Conservation (phyloP, 2,888 invertebrate species). For the Dolomedes plantarius region DNA sequence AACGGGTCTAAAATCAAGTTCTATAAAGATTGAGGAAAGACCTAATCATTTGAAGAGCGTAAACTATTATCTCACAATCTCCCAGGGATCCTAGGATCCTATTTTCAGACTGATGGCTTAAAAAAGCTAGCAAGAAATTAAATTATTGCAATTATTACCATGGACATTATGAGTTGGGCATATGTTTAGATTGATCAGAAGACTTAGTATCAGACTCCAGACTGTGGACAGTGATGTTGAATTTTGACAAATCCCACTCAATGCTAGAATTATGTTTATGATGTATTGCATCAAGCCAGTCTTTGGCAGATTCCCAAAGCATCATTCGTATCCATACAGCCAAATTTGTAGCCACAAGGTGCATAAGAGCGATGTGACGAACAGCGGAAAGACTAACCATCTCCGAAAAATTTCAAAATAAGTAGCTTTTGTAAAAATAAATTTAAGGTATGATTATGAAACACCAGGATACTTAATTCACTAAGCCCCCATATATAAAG, state of each 20-base stretch:
- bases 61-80: no score
- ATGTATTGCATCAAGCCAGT: slow-evolving; percentile 78
- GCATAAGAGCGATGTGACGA: slow-evolving; percentile 77
- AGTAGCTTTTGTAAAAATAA: no score
- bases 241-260: slow-evolving; percentile 45
- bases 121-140: no score
- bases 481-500: no score
- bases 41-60: no score
- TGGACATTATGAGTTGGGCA: slow-evolving; percentile 63
- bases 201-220: slow-evolving; percentile 54
- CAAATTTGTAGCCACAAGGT: slow-evolving; percentile 80
- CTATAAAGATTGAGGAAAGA: no score
- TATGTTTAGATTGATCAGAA: slow-evolving; percentile 19
- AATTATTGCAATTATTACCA: slow-evolving; percentile 33
- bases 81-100: no score
- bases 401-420: slow-evolving; percentile 77
- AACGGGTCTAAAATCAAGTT: no score
- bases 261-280: slow-evolving; percentile 55
- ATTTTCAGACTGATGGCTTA: no score
- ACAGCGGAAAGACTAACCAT: slow-evolving; percentile 70
- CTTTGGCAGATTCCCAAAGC: slow-evolving; percentile 80
- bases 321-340: slow-evolving; percentile 80
- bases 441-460: no score
- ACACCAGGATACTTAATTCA: no score
- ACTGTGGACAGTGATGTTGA: slow-evolving; percentile 57